Base-by-base conservation (phyloP, 2,888 invertebrate genomes). In the Nomada goodeniana region DNA sequence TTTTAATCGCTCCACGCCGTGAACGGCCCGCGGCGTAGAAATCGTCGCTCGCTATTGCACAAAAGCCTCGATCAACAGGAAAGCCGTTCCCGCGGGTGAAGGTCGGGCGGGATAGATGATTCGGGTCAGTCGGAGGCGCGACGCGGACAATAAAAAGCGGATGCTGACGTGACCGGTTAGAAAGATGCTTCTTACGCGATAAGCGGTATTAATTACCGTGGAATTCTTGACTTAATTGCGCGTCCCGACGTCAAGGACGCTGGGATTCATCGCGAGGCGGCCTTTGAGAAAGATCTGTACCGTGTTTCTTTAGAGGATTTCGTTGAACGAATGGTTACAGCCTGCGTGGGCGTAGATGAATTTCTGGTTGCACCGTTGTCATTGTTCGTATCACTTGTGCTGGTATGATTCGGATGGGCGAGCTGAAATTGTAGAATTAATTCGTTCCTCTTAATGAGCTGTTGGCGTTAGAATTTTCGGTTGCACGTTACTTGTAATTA, bases 61-160 rank as follows among this genome's bases (percentile, higher is more conserved):
- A 47, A 61, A 53, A 29, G 60, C 60, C 65, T 60, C 73, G 73
- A 68, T 78, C 77, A 61, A 71, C 60, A 52, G 71, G 42, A 61
- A 67, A 72, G 52, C 47, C 15, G 47, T 79, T 36, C 55, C 53
- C 57, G 29, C 81, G 77, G 76, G 76, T 68, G 85, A 83, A 85
- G 86, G 86, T 82, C 76, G 42, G 47, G 18, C n/a, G 47, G 60
- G 26, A 59, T 64, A 64, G 75, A 77, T 55, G 60, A 75, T 72
- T 71, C 68, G 64, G 60, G 74, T 68, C 47, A 61, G 75, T 10
- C 44, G 13, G 63, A 42, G 67, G 52, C 64, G 53, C 72, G 18
- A 68, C 29, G 55, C 57, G 61, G 68, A 78, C 77, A 83, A 85
- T 83, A 69, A 80, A 70, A 82, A 67, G 60, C 69, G 69, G 72